phyloP scores from a whole-genome alignment of 2,888 invertebrate genomes.

The Aplocera efformata region DNA sequence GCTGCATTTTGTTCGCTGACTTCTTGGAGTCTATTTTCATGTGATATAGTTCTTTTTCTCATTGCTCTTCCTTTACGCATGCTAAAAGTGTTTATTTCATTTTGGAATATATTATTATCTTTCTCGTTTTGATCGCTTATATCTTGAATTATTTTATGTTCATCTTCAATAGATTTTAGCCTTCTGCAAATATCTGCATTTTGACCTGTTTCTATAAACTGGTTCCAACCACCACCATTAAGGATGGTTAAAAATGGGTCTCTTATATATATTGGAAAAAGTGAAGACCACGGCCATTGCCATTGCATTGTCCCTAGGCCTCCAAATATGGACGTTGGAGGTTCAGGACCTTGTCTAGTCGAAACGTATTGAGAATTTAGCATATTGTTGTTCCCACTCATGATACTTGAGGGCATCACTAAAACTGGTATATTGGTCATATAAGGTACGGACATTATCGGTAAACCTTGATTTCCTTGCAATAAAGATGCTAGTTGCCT shows the following conservation, averaged over 20 bases:
- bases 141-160: conserved; percentile 14
- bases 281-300: conserved; percentile 74
- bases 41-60: conserved; percentile 53
- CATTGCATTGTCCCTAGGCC: conserved; percentile 38
- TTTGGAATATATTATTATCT: conserved; percentile 9
- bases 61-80: conserved; percentile 52
- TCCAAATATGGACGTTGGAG: conserved; percentile 35
- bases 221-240: conserved; percentile 74
- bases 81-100: conserved; percentile 24
- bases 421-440: conserved; percentile 56
- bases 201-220: conserved; percentile 81
- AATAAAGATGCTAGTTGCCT: conserved; percentile 34
- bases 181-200: conserved; percentile 74
- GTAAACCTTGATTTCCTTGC: conserved; percentile 27
- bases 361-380: conserved; percentile 38
- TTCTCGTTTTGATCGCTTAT: conserved; percentile 12
- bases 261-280: conserved; percentile 79
- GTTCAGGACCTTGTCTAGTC: conserved; percentile 45
- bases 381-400: conserved; percentile 36
- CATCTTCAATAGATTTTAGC: conserved; percentile 44
- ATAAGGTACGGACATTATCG: conserved; percentile 44
- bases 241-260: conserved; percentile 77
- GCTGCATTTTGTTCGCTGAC: conserved; percentile 37
- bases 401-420: conserved; percentile 43
- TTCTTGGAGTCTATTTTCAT: conserved; percentile 39